Base-by-base conservation (phyloP, 1,140 invertebrate genomes). In the Nomia melanderi region DNA sequence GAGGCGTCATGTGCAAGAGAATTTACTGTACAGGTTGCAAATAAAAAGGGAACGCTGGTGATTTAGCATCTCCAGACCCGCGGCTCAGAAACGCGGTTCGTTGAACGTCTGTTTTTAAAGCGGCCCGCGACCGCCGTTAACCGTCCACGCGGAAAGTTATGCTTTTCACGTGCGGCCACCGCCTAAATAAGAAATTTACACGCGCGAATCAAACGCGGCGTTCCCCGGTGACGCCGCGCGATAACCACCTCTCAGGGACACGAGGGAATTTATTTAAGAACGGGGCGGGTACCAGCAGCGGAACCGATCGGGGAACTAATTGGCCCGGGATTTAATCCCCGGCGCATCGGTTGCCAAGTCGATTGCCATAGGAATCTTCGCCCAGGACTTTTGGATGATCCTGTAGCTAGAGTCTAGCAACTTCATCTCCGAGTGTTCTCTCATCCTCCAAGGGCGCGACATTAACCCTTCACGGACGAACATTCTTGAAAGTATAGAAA, bases 21-120 rank as follows among this genome's bases (percentile, higher is more conserved):
- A 76, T 76, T 76, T 76, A 76, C 23, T 76, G 65, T 69, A 44
- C 64, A 57, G 64, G 64, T 76, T 69, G 64, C 27, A 59, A 76
- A 76, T 76, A 76, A 76, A 76, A 76, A 59, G 41, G 39, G 54
- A 57, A 41, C n/a, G 59, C n/a, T 3, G 62, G 54, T 76, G 73
- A 76, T 76, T 76, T 76, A 76, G 53, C 53, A 69, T 69, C 64
- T 47, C 14, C 64, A 69, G 31, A 65, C 73, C 33, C 50, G n/a
- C 41, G 14, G 60, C 39, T 29, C 44, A 50, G 63, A 29, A 65
- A 29, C 39, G 33, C 27, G 71, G 71, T 74, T 74, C 71, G 62
- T 74, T 66, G 57, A 70, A 62, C 25, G 44, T 71, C 56, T 54
- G 67, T 62, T 71, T 71, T 77, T 71, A 71, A 70, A 50, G 50